Evolutionary conservation across 2,888 invertebrate species (phyloP), one percentile per base, ranked within the genome.

Genomic region (Sepiola atlantica): DNA sequence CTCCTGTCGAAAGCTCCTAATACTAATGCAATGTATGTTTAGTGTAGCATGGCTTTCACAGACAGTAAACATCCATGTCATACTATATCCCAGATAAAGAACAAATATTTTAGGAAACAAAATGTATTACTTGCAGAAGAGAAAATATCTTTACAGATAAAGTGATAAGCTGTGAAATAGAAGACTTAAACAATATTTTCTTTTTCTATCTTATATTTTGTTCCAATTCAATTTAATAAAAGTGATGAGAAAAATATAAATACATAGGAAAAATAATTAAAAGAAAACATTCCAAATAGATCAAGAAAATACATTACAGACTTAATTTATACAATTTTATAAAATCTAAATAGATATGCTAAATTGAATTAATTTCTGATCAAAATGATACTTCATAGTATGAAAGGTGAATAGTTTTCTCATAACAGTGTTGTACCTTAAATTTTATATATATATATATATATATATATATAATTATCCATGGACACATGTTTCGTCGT

Each of bases 21-120:
- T 77, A 77, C 77, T 77, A 77, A 77, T 77, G 77, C 77, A 77
- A 77, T n/a, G 77, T 77, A 16, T 77, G 77, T n/a, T 77, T 77
- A 77, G n/a, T 77, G 77, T 77, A 77, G 77, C 77, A 77, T 77
- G 14, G 77, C 77, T 77, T 77, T 77, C 77, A 77, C 77, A n/a
- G 77, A 77, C 77, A 77, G n/a, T 77, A 77, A 77, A 18, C 77
- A 77, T 77, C 32, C 77, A 77, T 77, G 77, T 77, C 77, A 77
- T n/a, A 77, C n/a, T 77, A 77, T 77, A 77, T 77, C 77, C n/a
- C 14, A 77, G n/a, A 77, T 77, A 77, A 61, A 61, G 61, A 61
- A 77, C 77, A 77, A 77, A 77, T 77, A 77, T 77, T 77, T 77
- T 32, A 77, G n/a, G n/a, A 0, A 32, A 77, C n/a, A 77, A 77